Percentiles rank a stretch among this genome's conserved stretches.
Conservation (phyloP, 1,140 invertebrate genomes). For the Homarus americanus region DNA sequence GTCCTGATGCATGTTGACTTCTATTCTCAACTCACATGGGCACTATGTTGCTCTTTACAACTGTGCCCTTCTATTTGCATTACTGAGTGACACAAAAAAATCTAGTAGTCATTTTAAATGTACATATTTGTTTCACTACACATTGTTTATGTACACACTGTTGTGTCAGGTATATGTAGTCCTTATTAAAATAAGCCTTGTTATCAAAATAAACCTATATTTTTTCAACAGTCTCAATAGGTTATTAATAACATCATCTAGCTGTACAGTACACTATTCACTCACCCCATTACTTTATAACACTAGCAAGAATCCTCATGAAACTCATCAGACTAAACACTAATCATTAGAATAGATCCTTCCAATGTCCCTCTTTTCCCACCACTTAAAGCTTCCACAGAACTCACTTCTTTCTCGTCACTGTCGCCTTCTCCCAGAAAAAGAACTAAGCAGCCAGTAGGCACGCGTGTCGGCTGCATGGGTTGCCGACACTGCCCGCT, state of each 20-base stretch:
- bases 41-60: constrained; percentile 62
- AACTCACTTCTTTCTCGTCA: constrained; percentile 30
- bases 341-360: constrained; percentile 68
- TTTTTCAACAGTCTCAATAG: constrained; percentile 74
- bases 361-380: constrained; percentile 43
- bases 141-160: constrained; percentile 64
- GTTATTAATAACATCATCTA: constrained; percentile 74
- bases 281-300: constrained; percentile 54
- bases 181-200: constrained; percentile 72
- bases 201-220: constrained; percentile 74
- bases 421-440: constrained; percentile 5
- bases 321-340: constrained; percentile 54
- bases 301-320: constrained; percentile 59
- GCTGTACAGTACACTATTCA: constrained; percentile 72
- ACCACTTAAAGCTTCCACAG: constrained; percentile 55
- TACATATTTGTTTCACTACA: constrained; percentile 66
- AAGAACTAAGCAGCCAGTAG: constrained; percentile 34
- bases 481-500: constrained; percentile 24
- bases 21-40: constrained; percentile 45
- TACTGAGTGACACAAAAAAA: constrained; percentile 59
- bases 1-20: constrained; percentile 53
- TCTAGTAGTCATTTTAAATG: constrained; percentile 56
- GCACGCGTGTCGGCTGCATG: constrained; percentile 20
- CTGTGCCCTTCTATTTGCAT: constrained; percentile 47
- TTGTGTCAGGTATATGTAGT: constrained; percentile 69